Percentiles rank a stretch among this genome's conserved stretches.
phyloP scores from a whole-genome alignment of 2,888 invertebrate species.

The Sceliomorpha sp. region DNA sequence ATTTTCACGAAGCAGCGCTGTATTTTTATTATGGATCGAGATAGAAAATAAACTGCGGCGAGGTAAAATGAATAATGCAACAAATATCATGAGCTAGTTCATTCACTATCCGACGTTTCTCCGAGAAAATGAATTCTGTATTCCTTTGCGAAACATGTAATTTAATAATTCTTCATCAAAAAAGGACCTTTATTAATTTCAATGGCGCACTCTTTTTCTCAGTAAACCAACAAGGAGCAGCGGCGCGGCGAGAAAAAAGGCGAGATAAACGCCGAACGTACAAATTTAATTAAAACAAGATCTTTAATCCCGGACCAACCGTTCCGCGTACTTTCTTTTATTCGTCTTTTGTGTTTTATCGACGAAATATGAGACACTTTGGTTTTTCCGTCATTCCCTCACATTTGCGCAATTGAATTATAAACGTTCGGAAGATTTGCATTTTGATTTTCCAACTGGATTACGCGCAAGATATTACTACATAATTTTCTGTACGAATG shows the following conservation, averaged over 20 bases:
- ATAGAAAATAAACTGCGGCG: slow-evolving; percentile 52
- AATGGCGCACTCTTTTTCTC: slow-evolving; percentile 29
- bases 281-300: slow-evolving; percentile 38
- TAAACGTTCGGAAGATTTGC: too few relatives aligned
- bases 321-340: too few relatives aligned
- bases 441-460: too few relatives aligned
- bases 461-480: too few relatives aligned
- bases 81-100: slow-evolving; percentile 54
- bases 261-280: background rate
- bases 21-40: slow-evolving; percentile 52
- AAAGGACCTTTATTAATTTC: slow-evolving; percentile 50
- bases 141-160: slow-evolving; percentile 48
- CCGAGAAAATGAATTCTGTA: slow-evolving; percentile 48
- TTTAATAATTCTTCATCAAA: slow-evolving; percentile 51
- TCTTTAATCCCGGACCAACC: too few relatives aligned
- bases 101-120: slow-evolving; percentile 46
- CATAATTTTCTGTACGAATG: too few relatives aligned
- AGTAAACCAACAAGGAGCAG: slow-evolving; percentile 18
- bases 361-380: too few relatives aligned
- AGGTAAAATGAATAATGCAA: slow-evolving; percentile 56
- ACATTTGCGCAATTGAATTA: too few relatives aligned
- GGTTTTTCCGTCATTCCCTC: too few relatives aligned
- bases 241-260: too few relatives aligned
- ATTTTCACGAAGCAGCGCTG: slow-evolving; percentile 50
- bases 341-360: too few relatives aligned